These are phyloP conservation scores for Eilema sororculum DNA, from an alignment of 2,888 invertebrate genomes.

Conservation along the genomic window DNA sequence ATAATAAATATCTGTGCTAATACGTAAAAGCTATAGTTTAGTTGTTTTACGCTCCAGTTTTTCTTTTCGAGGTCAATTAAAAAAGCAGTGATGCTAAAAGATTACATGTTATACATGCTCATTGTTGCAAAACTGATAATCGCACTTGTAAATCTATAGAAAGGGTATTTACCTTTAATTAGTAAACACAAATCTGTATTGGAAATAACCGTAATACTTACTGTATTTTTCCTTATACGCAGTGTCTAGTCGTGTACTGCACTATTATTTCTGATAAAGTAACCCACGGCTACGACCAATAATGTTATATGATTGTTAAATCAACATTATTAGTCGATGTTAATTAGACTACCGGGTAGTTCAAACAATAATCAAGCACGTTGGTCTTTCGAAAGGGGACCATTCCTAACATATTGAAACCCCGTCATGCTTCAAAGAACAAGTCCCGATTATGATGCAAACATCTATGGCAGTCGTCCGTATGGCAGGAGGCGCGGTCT, in stretches of 20 bases:
- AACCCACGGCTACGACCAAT: no score
- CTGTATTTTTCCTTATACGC: background rate
- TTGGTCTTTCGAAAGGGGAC: no score
- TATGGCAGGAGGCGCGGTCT: no score
- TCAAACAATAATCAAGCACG: no score
- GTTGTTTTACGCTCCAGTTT: constrained; percentile 8
- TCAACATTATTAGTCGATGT: no score
- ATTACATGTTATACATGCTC: constrained; percentile 29
- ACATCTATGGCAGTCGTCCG: no score
- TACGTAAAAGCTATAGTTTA: background rate
- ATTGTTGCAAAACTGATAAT: constrained; percentile 23
- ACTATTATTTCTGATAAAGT: background rate
- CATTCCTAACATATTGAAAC: no score
- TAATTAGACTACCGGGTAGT: no score
- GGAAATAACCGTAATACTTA: constrained; percentile 1
- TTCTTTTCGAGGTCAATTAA: constrained; percentile 25
- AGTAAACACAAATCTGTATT: background rate
- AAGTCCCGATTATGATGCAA: no score
- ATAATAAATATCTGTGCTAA: background rate
- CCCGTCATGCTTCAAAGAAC: no score
- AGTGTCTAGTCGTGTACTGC: background rate
- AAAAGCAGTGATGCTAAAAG: constrained; percentile 18
- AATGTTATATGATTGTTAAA: no score
- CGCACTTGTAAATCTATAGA: background rate
- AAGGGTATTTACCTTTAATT: constrained; percentile 23